Evolutionary conservation across 2,888 invertebrate species (phyloP).

Genomic region (Morpho helenor): DNA sequence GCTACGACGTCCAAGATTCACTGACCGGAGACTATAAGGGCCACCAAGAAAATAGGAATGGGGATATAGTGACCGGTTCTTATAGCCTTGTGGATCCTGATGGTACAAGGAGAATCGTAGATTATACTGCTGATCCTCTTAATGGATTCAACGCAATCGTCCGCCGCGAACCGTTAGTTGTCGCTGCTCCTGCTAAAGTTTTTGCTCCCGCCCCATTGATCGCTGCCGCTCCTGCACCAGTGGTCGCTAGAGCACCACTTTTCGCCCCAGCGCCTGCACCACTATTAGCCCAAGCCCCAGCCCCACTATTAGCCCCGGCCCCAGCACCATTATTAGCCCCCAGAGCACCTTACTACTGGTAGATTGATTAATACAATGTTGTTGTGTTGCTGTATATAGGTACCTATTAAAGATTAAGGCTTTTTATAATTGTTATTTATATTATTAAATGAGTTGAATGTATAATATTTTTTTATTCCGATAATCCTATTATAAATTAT

Average conservation of each 20-base stretch:
- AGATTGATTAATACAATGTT: conserved; percentile 74
- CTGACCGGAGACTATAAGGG: conserved; percentile 80
- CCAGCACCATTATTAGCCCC: conserved; percentile 39
- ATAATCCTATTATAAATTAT: no score
- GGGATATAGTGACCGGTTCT: conserved; percentile 78
- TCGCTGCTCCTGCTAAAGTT: conserved; percentile 42
- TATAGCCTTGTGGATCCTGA: conserved; percentile 78
- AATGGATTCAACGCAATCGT: conserved; percentile 80
- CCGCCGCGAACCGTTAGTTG: conserved; percentile 68
- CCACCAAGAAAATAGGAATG: conserved; percentile 76
- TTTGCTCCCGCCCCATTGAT: conserved; percentile 44
- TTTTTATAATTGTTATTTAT: conserved; percentile 66
- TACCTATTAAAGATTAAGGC: conserved; percentile 40
- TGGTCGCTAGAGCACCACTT: conserved; percentile 37
- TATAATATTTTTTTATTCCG: not conserved
- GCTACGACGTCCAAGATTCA: conserved; percentile 78
- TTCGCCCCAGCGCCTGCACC: conserved; percentile 35
- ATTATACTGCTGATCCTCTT: conserved; percentile 75
- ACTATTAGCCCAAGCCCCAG: conserved; percentile 33
- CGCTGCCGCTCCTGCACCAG: conserved; percentile 39
- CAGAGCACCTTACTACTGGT: conserved; percentile 61
- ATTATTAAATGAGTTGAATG: conserved; percentile 49
- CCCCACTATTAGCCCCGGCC: conserved; percentile 34
- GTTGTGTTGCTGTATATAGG: conserved; percentile 52
- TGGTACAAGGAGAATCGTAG: conserved; percentile 76